These are phyloP conservation scores for Oscheius sp. DNA, from an alignment of 2,888 invertebrate species.

Conservation along the genomic window DNA sequence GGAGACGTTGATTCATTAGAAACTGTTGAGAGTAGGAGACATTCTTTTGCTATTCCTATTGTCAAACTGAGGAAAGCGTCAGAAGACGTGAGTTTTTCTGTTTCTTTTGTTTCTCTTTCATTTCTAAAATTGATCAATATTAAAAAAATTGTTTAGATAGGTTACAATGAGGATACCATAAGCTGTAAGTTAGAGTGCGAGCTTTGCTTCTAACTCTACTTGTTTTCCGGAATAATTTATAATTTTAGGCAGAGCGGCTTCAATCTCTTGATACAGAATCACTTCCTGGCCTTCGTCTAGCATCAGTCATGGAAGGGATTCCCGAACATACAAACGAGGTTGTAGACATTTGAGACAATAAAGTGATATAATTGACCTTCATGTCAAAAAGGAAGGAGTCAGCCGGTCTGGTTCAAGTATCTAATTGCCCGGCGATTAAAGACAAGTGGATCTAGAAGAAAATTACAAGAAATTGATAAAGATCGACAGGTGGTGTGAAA, in stretches of 20 bases:
- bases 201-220: background rate
- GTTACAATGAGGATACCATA: background rate
- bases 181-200: background rate
- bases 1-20: conserved; percentile 27
- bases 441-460: background rate
- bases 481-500: background rate
- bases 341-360: conserved; percentile 18
- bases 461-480: background rate
- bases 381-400: background rate
- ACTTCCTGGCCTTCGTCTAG: conserved; percentile 11
- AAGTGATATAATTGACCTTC: too few species aligned
- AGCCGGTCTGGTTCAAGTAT: conserved; percentile 7
- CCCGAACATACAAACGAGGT: conserved; percentile 22
- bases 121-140: background rate
- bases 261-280: conserved; percentile 27
- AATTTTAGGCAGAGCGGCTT: conserved; percentile 18
- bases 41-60: conserved; percentile 33
- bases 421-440: conserved; percentile 4
- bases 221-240: background rate
- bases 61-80: conserved; percentile 29
- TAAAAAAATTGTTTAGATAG: background rate
- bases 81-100: conserved; percentile 16
- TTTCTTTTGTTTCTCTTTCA: background rate
- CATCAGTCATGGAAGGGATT: conserved; percentile 23
- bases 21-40: conserved; percentile 27